These are phyloP conservation scores for Tonatia bakeri DNA, from an alignment of 2,113 vertebrate species.

Conservation along the genomic window DNA sequence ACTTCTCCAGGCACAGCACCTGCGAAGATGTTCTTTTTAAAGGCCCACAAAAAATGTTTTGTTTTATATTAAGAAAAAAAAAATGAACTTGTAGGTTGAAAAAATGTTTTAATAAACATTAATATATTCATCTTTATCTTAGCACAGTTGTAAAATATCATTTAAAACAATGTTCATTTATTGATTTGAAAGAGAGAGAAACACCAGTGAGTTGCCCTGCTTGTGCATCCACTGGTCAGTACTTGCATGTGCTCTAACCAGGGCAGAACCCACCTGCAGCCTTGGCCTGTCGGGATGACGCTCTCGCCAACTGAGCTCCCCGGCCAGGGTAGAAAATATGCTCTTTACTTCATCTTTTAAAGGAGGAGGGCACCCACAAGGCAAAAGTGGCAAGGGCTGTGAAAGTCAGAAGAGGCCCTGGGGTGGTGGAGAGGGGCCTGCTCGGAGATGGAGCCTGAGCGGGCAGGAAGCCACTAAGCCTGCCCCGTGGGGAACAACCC, in stretches of 20 bases:
- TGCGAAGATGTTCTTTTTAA: neutral
- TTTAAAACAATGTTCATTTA: neutral
- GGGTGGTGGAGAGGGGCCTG: neutral
- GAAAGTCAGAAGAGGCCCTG: neutral
- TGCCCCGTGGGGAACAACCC: rapidly evolving
- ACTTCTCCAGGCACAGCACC: neutral
- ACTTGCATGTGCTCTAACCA: neutral
- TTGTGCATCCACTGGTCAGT: neutral
- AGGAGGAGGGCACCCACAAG: neutral
- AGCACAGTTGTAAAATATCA: neutral
- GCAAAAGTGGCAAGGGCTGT: neutral
- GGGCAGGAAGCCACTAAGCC: neutral
- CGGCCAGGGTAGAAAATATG: neutral
- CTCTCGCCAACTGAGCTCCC: neutral
- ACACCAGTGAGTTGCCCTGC: neutral
- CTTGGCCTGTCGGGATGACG: neutral
- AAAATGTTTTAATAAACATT: neutral
- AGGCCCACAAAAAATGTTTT: neutral
- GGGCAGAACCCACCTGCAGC: neutral
- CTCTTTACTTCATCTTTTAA: neutral
- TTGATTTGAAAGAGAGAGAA: neutral
- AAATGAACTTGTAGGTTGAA: neutral
- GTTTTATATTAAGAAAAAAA: neutral
- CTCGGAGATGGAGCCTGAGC: neutral
- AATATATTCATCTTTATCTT: neutral